Percentiles rank a stretch among this genome's conserved stretches.
Conservation (phyloP, 2,888 invertebrate genomes). For the Toxonevra muliebris region DNA sequence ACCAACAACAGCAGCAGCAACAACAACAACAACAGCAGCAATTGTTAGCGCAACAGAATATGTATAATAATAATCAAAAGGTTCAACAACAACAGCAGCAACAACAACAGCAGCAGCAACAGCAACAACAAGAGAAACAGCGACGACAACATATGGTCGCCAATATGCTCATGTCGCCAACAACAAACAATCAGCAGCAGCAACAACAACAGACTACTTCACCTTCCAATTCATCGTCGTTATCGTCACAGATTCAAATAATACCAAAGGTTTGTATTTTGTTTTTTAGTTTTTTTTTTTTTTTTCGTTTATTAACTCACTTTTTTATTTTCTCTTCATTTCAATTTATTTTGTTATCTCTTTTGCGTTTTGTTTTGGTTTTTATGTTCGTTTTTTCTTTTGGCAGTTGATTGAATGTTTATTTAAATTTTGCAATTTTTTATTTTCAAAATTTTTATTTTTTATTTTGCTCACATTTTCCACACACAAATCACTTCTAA, state of each 20-base stretch:
- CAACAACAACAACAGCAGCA: conserved; percentile 35
- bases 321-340: conserved; percentile 44
- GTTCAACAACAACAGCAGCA: conserved; percentile 41
- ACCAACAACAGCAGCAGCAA: conserved; percentile 49
- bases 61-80: conserved; percentile 38
- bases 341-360: conserved; percentile 39
- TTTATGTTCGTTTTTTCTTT: conserved; percentile 18
- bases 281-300: conserved; percentile 50
- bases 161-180: conserved; percentile 63
- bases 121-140: conserved; percentile 48
- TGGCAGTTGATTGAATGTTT: neutral
- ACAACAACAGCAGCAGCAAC: conserved; percentile 39
- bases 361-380: conserved; percentile 28
- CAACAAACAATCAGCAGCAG: conserved; percentile 59
- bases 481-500: no score
- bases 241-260: conserved; percentile 65
- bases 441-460: neutral
- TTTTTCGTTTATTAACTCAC: conserved; percentile 24
- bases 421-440: conserved; percentile 6
- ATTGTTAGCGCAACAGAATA: conserved; percentile 32
- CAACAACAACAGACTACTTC: conserved; percentile 40
- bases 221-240: conserved; percentile 42
- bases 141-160: conserved; percentile 60
- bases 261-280: conserved; percentile 64
- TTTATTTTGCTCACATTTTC: no score